phyloP scores from a whole-genome alignment of 2,113 vertebrate species.

The Silurus meridionalis region DNA sequence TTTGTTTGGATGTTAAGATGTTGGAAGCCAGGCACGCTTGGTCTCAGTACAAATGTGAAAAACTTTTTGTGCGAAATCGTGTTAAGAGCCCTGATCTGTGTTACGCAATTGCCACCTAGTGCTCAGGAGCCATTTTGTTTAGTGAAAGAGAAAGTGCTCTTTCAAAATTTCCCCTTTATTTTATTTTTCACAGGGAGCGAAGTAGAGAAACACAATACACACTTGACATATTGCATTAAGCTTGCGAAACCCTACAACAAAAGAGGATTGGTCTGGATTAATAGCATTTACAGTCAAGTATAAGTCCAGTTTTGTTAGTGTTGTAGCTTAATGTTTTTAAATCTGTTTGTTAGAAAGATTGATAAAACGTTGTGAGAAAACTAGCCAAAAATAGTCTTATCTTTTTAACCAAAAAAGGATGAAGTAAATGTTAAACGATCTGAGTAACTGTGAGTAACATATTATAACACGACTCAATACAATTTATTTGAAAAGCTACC shows the following conservation, averaged over 20 bases:
- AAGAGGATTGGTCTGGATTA: neutral
- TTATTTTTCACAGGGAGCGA: neutral
- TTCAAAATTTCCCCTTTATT: neutral
- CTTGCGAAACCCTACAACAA: constrained; percentile 21
- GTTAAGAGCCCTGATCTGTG: neutral
- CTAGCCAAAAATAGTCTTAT: neutral
- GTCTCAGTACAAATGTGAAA: constrained; percentile 6
- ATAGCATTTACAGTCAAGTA: neutral
- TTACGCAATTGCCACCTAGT: constrained; percentile 42
- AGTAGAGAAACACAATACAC: neutral
- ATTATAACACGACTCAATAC: neutral
- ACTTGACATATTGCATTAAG: neutral
- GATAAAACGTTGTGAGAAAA: neutral
- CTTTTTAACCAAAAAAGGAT: neutral
- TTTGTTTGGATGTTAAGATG: constrained; percentile 12
- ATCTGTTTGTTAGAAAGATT: neutral
- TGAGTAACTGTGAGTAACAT: neutral
- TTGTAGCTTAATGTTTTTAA: neutral
- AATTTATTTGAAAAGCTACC: neutral
- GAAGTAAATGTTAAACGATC: neutral
- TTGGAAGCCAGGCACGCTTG: constrained; percentile 19
- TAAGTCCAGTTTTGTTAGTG: neutral
- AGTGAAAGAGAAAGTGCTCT: neutral
- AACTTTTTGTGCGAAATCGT: neutral
- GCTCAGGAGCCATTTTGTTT: constrained; percentile 20